A percentile compares a stretch with the other conserved stretches of the same genome.
phyloP scores from a whole-genome alignment of 2,888 invertebrate genomes.

The Rhagium mordax region DNA sequence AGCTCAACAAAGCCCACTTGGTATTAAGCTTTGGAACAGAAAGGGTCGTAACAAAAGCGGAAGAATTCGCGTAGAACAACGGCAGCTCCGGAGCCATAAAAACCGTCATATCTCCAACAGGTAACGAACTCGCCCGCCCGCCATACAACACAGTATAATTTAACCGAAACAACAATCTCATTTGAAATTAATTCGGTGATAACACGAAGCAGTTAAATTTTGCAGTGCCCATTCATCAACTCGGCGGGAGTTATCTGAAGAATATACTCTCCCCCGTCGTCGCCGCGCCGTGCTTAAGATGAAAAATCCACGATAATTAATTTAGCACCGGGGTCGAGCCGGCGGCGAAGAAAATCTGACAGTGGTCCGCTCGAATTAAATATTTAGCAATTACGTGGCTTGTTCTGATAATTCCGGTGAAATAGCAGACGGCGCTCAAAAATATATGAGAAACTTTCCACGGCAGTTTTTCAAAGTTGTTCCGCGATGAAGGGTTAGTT shows the following conservation, averaged over 20 bases:
- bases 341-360: conserved; percentile 15
- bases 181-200: conserved; percentile 42
- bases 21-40: conserved; percentile 49
- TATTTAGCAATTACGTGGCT: conserved; percentile 37
- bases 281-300: conserved; percentile 9
- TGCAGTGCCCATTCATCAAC: conserved; percentile 30
- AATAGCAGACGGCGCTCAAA: conserved; percentile 8
- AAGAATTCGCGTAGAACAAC: conserved; percentile 47
- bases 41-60: conserved; percentile 41
- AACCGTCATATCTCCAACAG: conserved; percentile 52
- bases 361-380: conserved; percentile 27
- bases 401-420: conserved; percentile 13
- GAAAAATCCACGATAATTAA: conserved; percentile 30
- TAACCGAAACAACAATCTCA: conserved; percentile 40
- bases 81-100: conserved; percentile 40
- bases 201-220: conserved; percentile 21
- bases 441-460: conserved; percentile 25
- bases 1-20: conserved; percentile 45
- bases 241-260: conserved; percentile 23
- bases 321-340: conserved; percentile 14
- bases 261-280: conserved; percentile 22
- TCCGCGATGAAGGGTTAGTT: conserved; percentile 53
- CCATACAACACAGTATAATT: conserved; percentile 44
- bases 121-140: conserved; percentile 45
- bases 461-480: conserved; percentile 42